phyloP scores from a whole-genome alignment of 2,888 invertebrate species.

The Theretra japonica region DNA sequence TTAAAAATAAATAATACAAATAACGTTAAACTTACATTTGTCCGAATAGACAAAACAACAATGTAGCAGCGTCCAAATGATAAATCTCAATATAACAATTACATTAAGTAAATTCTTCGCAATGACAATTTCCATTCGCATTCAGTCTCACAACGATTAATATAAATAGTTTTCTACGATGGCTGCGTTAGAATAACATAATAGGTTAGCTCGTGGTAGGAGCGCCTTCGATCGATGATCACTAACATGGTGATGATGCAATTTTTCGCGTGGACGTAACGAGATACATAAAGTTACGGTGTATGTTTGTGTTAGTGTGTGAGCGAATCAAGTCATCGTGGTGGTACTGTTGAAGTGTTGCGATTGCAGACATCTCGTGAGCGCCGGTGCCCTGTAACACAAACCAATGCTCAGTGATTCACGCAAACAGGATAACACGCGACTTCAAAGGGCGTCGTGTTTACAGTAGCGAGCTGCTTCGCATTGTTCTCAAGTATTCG shows the following conservation, averaged over 20 bases:
- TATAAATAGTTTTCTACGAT: conserved; percentile 37
- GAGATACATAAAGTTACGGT: conserved; percentile 67
- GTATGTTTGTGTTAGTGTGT: conserved; percentile 51
- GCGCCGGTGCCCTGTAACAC: conserved; percentile 77
- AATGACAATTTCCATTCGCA: conserved; percentile 42
- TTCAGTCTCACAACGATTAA: conserved; percentile 44
- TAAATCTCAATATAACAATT: conserved; percentile 60
- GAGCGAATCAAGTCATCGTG: conserved; percentile 71
- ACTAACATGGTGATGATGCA: conserved; percentile 45
- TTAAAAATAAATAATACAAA: conserved; percentile 83
- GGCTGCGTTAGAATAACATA: conserved; percentile 21
- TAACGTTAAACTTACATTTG: conserved; percentile 75
- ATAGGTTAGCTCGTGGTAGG: conserved; percentile 54
- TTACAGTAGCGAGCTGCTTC: conserved; percentile 25
- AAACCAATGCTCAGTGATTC: conserved; percentile 42
- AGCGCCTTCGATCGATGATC: conserved; percentile 50
- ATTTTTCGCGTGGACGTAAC: conserved; percentile 61
- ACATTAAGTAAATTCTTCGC: conserved; percentile 57
- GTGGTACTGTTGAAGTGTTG: conserved; percentile 73
- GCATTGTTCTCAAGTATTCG: conserved; percentile 28
- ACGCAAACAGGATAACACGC: conserved; percentile 26
- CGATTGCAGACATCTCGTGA: conserved; percentile 77
- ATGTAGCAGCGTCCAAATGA: conserved; percentile 67
- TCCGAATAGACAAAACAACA: conserved; percentile 71
- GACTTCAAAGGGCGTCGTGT: conserved; percentile 33